These are phyloP conservation scores for Umimayanthus chanpuru DNA, from an alignment of 92 coral and sea anemone species.

Conservation along the genomic window DNA sequence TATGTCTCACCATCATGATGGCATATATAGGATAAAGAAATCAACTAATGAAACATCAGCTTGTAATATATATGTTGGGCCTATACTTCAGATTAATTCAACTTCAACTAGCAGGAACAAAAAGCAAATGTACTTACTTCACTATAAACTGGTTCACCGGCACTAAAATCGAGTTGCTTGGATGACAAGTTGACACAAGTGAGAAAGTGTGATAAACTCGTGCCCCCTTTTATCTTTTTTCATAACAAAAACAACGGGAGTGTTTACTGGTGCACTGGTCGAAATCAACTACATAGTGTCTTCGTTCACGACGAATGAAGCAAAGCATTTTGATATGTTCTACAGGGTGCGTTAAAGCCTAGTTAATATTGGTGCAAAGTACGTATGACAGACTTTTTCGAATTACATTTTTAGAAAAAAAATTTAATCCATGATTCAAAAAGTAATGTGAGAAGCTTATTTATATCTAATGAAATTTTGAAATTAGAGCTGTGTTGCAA, in stretches of 20 bases:
- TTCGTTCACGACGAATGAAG: neutral
- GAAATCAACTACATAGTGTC: neutral
- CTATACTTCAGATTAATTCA: neutral
- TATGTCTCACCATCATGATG: too few species aligned
- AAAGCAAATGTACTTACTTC: neutral
- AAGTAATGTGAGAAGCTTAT: neutral
- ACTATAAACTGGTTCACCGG: neutral
- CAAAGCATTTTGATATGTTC: neutral
- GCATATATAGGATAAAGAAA: too few species aligned
- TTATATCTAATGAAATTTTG: neutral
- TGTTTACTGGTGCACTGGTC: neutral
- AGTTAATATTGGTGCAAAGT: neutral
- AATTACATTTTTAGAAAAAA: too few species aligned
- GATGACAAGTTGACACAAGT: neutral
- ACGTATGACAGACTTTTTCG: too few species aligned
- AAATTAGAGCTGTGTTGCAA: neutral
- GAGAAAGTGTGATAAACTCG: neutral
- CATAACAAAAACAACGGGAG: neutral
- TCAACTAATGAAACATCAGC: neutral
- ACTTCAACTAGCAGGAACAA: neutral
- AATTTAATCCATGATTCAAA: too few species aligned
- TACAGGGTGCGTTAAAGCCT: too few species aligned
- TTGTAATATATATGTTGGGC: too few species aligned
- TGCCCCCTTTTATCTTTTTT: slow-evolving; percentile 10
- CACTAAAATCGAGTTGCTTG: neutral